Evolutionary conservation across 2,113 vertebrate species (phyloP).

Genomic region (Dicrurus megarhynchus): DNA sequence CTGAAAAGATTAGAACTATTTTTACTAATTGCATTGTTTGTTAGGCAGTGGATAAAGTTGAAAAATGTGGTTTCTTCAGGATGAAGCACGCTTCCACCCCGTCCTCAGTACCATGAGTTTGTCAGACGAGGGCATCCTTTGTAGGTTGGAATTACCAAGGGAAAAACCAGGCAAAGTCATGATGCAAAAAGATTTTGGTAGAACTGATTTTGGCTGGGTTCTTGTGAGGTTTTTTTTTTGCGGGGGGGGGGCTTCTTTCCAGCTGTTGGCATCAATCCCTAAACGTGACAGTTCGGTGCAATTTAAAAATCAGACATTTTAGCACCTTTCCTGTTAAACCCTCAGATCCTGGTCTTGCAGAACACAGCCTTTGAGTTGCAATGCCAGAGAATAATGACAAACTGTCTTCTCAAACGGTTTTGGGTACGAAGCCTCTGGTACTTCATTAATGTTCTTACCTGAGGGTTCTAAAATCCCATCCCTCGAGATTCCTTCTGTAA

Average conservation of each 20-base stretch:
- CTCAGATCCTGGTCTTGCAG: background rate
- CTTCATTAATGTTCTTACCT: background rate
- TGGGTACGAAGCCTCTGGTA: background rate
- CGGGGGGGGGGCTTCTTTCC: accelerated
- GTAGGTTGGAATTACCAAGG: background rate
- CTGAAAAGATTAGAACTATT: background rate
- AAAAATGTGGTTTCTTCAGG: background rate
- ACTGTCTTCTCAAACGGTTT: background rate
- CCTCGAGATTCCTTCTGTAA: background rate
- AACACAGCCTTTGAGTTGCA: background rate
- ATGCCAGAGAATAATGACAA: background rate
- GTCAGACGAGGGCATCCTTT: background rate
- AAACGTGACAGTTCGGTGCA: background rate
- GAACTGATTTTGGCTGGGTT: background rate
- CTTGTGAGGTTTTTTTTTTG: background rate
- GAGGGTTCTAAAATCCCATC: background rate
- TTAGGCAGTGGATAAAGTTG: background rate
- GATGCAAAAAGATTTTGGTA: background rate
- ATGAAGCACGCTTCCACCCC: background rate
- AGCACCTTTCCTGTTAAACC: background rate
- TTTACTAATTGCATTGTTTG: background rate
- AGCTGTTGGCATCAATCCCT: background rate
- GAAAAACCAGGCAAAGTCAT: background rate
- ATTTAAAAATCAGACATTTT: background rate
- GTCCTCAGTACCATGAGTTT: background rate